These are phyloP conservation scores for Silurus glanis DNA, from an alignment of 2,113 vertebrate genomes.

Conservation along the genomic window DNA sequence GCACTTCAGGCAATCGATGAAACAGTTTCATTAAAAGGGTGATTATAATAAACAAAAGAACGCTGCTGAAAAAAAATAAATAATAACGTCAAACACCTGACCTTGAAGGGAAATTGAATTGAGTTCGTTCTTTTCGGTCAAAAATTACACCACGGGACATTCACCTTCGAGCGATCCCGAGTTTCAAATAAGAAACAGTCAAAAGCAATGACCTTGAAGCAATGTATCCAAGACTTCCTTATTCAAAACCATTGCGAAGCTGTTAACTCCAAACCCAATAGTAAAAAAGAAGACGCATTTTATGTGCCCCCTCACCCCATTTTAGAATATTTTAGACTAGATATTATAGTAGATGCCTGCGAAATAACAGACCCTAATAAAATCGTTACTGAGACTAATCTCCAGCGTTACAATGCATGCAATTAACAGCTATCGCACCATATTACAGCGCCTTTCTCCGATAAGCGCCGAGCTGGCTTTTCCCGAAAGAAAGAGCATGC, in stretches of 20 bases:
- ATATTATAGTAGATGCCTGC: constrained; percentile 9
- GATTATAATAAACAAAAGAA: background rate
- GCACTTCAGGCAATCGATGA: background rate
- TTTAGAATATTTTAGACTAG: constrained; percentile 8
- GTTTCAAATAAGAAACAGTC: background rate
- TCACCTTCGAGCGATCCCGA: background rate
- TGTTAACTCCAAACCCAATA: background rate
- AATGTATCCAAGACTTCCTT: background rate
- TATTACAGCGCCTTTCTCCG: constrained; percentile 45
- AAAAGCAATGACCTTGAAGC: background rate
- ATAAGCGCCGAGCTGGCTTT: constrained; percentile 30
- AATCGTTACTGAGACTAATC: constrained; percentile 45
- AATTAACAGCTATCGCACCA: constrained; percentile 60
- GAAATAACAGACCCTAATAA: constrained; percentile 43
- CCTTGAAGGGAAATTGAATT: background rate
- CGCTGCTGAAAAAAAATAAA: background rate
- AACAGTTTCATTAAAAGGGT: background rate
- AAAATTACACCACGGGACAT: background rate
- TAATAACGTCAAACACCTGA: background rate
- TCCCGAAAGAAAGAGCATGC: constrained; percentile 44
- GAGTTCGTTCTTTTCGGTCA: background rate
- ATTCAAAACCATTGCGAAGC: background rate
- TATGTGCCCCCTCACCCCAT: background rate
- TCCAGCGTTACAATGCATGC: constrained; percentile 53
- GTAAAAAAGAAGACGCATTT: background rate